Percentiles rank a stretch among this genome's conserved stretches.
phyloP scores from a whole-genome alignment of 1,140 invertebrate genomes.

The Lysiphlebus fabarum region DNA sequence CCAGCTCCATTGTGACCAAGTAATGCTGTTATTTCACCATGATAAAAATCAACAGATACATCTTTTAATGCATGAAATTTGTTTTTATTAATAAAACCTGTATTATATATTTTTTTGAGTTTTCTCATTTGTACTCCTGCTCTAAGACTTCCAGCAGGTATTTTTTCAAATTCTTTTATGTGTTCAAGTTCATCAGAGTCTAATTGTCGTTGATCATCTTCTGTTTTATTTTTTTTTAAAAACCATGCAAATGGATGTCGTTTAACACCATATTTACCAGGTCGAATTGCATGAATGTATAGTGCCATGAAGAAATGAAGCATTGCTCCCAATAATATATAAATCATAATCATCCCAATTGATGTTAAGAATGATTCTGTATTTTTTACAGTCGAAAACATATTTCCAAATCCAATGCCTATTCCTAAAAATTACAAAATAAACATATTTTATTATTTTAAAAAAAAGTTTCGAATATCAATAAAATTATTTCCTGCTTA shows the following conservation, averaged over 20 bases:
- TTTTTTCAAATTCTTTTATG: constrained; percentile 41
- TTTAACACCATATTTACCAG: constrained; percentile 57
- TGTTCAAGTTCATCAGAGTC: constrained; percentile 30
- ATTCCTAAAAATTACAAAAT: constrained; percentile 27
- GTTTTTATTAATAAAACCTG: constrained; percentile 35
- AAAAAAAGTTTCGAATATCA: too few species aligned
- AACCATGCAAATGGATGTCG: constrained; percentile 58
- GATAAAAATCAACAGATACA: constrained; percentile 63
- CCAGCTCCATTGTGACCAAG: constrained; percentile 84
- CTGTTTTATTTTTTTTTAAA: constrained; percentile 43
- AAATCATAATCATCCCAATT: constrained; percentile 35
- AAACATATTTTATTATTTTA: too few species aligned
- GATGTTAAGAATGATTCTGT: constrained; percentile 23
- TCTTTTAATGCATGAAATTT: constrained; percentile 46
- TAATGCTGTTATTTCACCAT: constrained; percentile 66
- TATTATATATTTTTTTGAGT: constrained; percentile 45
- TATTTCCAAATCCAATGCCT: constrained; percentile 31
- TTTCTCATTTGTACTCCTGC: constrained; percentile 49
- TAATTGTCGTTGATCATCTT: constrained; percentile 29
- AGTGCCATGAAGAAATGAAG: constrained; percentile 33
- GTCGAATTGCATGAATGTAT: constrained; percentile 57
- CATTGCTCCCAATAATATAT: constrained; percentile 31
- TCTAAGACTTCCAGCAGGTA: constrained; percentile 26
- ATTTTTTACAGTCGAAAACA: constrained; percentile 26
- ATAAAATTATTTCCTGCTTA: too few species aligned